Evolutionary conservation across 2,797 vertebrate genomes (phyloP).

Genomic region (Prionace glauca): DNA sequence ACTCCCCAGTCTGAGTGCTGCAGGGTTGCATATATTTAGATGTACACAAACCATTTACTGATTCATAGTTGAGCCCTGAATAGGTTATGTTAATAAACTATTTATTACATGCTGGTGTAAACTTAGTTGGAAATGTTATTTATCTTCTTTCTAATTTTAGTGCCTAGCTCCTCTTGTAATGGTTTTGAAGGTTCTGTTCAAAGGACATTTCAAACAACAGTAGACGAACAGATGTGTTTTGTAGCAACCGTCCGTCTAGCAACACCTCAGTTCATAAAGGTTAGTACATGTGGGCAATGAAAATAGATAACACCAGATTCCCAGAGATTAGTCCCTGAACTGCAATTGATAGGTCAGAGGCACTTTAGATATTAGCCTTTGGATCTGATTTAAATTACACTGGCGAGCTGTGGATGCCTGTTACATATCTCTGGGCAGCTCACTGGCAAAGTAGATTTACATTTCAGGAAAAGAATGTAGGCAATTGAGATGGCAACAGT

Average conservation of each 20-base stretch:
- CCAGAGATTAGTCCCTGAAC: not conserved
- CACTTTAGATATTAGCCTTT: not conserved
- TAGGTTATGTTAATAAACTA: not conserved
- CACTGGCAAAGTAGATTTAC: not conserved
- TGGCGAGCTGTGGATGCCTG: not conserved
- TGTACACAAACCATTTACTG: not conserved
- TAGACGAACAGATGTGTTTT: slow-evolving; percentile 62
- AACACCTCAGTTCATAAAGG: slow-evolving; percentile 70
- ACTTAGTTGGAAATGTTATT: not conserved
- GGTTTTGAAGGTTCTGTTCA: slow-evolving; percentile 61
- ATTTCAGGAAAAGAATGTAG: not conserved
- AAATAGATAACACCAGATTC: not conserved
- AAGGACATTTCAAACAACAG: slow-evolving; percentile 55
- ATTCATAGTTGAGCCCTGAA: not conserved
- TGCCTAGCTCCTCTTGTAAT: slow-evolving; percentile 61
- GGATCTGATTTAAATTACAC: not conserved
- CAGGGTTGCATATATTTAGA: slow-evolving; percentile 2
- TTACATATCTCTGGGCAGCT: not conserved
- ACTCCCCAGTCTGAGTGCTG: not conserved
- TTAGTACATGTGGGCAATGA: slow-evolving; percentile 42
- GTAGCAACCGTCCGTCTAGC: slow-evolving; percentile 68
- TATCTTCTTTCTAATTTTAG: slow-evolving; percentile 47
- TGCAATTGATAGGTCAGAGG: not conserved
- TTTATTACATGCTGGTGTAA: not conserved
- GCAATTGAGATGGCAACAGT: not conserved